Base-by-base conservation (phyloP, 2,113 vertebrate species). In the Entomyzon cyanotis region DNA sequence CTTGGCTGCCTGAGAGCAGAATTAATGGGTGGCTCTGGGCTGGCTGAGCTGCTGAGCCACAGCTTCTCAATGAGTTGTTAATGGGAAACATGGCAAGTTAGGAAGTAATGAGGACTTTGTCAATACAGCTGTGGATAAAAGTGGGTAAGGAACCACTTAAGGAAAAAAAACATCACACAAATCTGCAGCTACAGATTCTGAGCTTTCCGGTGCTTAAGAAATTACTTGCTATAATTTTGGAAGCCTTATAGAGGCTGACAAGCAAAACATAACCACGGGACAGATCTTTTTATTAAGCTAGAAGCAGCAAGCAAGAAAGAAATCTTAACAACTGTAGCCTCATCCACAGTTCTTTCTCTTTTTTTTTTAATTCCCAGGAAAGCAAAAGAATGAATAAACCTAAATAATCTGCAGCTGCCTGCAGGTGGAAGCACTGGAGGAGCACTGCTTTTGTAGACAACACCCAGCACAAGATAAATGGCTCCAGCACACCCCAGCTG, bases 121-220 rank as follows among this genome's bases (percentile, higher is more conserved):
- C 92, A 95, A 84, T 96, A 94, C 75, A 96, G 95, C 95, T 94
- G 95, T 50, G 84, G 70, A 90, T 95, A 80, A 89, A 95, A 95
- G 78, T 31, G 86, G 90, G 70, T 93, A 89, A 90, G 84, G 76
- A 90, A 93, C 91, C 82, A 86, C 93, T 96, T 95, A 86, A 68
- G 64, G 56, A 93, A 83, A 55, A 52, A 91, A 91, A 80, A 53
- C 44, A 84, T 70, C 44, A 56, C 50, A 90, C 39, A 92, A 95
- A 96, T 95, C 92, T 93, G 92, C 81, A 88, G 11, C 75, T 84
- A 86, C 82, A 93, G 82, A 96, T 73, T 84, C 65, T 94, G 73
- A 2, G 28, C 76, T 94, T 95, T 92, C 93, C 83, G 59, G 94
- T 96, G 76, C 89, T 95, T 63, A 92, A 95, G 79, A 96, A 93